Evolutionary conservation across 2,797 vertebrate species (phyloP).

Genomic region (Gymnoscopelus microlampas): DNA sequence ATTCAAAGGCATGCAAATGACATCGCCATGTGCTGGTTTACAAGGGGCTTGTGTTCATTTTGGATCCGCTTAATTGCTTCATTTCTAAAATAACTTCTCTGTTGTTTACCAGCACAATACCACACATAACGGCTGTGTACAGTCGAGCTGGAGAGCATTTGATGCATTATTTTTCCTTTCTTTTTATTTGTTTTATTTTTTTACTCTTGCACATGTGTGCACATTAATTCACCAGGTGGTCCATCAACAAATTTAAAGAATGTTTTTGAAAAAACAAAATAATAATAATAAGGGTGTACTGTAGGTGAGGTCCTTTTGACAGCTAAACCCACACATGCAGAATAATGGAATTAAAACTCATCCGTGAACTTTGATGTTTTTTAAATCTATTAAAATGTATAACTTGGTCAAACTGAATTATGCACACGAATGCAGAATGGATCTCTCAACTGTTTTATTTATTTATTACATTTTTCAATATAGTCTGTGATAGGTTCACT

Average conservation of each 20-base stretch:
- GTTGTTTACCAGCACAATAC: conserved; percentile 81
- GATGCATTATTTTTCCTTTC: conserved; percentile 35
- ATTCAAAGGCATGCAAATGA: conserved; percentile 90
- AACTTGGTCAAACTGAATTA: neutral
- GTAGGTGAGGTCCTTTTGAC: conserved; percentile 20
- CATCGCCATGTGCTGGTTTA: conserved; percentile 80
- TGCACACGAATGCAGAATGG: neutral
- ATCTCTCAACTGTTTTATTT: no score
- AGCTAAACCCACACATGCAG: conserved; percentile 3
- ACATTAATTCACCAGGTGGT: conserved; percentile 54
- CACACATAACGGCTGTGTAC: conserved; percentile 64
- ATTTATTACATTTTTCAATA: no score
- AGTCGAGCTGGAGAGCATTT: conserved; percentile 52
- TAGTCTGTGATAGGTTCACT: no score
- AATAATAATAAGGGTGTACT: neutral
- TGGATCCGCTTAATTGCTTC: conserved; percentile 86
- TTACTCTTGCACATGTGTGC: conserved; percentile 42
- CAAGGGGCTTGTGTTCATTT: conserved; percentile 81
- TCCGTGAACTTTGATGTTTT: neutral
- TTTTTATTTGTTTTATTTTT: no score
- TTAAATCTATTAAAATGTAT: neutral
- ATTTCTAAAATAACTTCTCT: conserved; percentile 86
- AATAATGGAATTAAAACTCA: conserved; percentile 5
- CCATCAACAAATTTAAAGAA: conserved; percentile 42
- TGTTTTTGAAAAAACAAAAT: conserved; percentile 30